A percentile compares a stretch with the other conserved stretches of the same genome.
phyloP scores from a whole-genome alignment of 1,140 invertebrate species.

The Bradysia coprophila region DNA sequence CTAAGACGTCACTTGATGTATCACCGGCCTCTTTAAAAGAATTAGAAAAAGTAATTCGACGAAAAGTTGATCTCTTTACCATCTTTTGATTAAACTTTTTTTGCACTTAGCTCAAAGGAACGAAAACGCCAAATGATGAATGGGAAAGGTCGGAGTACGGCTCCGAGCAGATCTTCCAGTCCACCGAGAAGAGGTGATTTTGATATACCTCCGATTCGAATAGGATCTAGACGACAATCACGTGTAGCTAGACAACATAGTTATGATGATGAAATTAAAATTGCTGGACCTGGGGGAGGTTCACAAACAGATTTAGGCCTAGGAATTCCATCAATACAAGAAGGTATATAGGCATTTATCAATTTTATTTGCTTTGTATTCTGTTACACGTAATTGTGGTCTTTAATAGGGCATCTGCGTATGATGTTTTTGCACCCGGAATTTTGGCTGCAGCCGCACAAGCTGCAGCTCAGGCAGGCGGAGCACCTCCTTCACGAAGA shows the following conservation, averaged over 20 bases:
- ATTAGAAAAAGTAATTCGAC: slow-evolving; percentile 49
- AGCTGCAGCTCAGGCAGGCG: slow-evolving; percentile 17
- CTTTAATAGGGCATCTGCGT: slow-evolving; percentile 46
- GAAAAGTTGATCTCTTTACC: background rate
- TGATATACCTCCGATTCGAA: slow-evolving; percentile 16
- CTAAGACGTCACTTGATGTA: slow-evolving; percentile 62
- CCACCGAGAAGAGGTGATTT: slow-evolving; percentile 21
- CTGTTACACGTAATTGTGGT: background rate
- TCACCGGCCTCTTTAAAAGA: slow-evolving; percentile 68
- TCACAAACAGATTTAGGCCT: slow-evolving; percentile 26
- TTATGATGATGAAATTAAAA: slow-evolving; percentile 54
- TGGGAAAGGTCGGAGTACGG: slow-evolving; percentile 25
- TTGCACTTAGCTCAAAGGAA: slow-evolving; percentile 8
- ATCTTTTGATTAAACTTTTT: background rate
- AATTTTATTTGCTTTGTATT: background rate
- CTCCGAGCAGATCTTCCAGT: slow-evolving; percentile 26
- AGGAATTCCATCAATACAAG: slow-evolving; percentile 43
- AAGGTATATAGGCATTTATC: slow-evolving; percentile 21
- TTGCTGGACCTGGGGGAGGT: slow-evolving; percentile 15
- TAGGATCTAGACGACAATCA: slow-evolving; percentile 40
- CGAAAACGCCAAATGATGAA: slow-evolving; percentile 8
- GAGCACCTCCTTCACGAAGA: slow-evolving; percentile 28
- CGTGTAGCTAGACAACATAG: slow-evolving; percentile 54
- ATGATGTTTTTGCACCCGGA: slow-evolving; percentile 46
- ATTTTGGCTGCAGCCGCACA: slow-evolving; percentile 15